phyloP scores from a whole-genome alignment of 2,797 vertebrate genomes.

The Hoplostethus atlanticus region DNA sequence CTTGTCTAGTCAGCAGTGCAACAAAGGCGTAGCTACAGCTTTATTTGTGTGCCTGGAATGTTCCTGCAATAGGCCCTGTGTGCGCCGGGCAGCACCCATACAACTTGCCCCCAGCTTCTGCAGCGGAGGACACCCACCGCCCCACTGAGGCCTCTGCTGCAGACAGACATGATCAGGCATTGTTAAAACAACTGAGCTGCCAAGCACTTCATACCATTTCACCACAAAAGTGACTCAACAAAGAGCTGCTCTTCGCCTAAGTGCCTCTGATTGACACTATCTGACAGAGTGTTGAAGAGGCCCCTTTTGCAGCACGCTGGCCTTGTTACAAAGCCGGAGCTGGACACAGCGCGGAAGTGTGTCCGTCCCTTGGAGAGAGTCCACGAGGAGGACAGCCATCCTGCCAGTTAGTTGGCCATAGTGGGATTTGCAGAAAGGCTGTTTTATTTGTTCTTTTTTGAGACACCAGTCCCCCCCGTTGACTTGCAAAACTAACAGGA shows the following conservation, averaged over 20 bases:
- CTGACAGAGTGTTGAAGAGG: constrained; percentile 58
- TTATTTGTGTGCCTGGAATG: constrained; percentile 80
- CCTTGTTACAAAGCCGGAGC: constrained; percentile 44
- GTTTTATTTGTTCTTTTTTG: constrained; percentile 11
- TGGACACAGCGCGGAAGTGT: constrained; percentile 30
- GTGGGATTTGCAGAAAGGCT: constrained; percentile 24
- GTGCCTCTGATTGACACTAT: constrained; percentile 67
- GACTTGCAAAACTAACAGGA: constrained; percentile 42
- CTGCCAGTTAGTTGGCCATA: constrained; percentile 35
- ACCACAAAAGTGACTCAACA: constrained; percentile 63
- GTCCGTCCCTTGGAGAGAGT: constrained; percentile 15
- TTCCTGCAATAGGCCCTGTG: constrained; percentile 59
- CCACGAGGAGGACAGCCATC: constrained; percentile 14
- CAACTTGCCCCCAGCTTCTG: constrained; percentile 59
- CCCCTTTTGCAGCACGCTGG: constrained; percentile 23
- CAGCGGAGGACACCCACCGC: constrained; percentile 46
- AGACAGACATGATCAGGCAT: constrained; percentile 58
- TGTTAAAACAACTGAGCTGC: constrained; percentile 62
- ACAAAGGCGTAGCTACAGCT: constrained; percentile 78
- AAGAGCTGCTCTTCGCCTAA: constrained; percentile 67
- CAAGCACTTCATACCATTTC: constrained; percentile 69
- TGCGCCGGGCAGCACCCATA: constrained; percentile 64
- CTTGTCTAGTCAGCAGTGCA: constrained; percentile 82
- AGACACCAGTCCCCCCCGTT: constrained; percentile 26
- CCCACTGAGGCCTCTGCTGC: no score